Evolutionary conservation across 1,140 invertebrate species (phyloP).

Genomic region (Listronotus oregonensis): DNA sequence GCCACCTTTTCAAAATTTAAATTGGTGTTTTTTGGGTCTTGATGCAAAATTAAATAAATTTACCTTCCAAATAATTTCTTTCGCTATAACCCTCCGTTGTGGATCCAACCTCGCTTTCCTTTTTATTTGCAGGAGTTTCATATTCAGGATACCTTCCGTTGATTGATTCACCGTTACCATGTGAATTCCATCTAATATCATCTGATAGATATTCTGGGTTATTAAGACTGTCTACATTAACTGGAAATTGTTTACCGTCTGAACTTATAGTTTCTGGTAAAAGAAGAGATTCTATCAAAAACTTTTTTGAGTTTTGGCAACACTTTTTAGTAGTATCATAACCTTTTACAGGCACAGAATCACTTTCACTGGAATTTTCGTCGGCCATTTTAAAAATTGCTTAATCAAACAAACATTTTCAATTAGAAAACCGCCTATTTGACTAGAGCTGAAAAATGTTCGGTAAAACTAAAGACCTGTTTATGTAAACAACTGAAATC

Average conservation of each 20-base stretch:
- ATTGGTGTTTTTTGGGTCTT: no score
- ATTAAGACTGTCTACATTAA: no score
- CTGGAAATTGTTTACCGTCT: not conserved
- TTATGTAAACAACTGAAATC: conserved; percentile 13
- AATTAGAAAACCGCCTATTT: conserved; percentile 2
- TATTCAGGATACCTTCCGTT: no score
- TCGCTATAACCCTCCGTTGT: conserved; percentile 23
- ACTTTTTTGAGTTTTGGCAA: conserved; percentile 30
- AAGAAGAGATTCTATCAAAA: conserved; percentile 39
- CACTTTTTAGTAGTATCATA: not conserved
- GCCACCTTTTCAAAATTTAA: no score
- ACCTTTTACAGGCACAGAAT: not conserved
- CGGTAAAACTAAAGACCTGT: conserved; percentile 12
- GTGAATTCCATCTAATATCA: no score
- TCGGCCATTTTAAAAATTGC: conserved; percentile 7
- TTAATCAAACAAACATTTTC: not conserved
- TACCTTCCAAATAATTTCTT: conserved; percentile 15
- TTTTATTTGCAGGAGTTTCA: no score
- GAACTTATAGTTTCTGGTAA: conserved; percentile 9
- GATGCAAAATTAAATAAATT: not conserved
- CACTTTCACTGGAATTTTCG: not conserved
- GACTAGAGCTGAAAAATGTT: not conserved
- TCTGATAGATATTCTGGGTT: no score
- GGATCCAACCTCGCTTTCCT: conserved; percentile 15
- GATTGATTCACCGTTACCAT: no score